These are phyloP conservation scores for Mylabris phalerata DNA, from an alignment of 1,140 invertebrate genomes.

Conservation along the genomic window DNA sequence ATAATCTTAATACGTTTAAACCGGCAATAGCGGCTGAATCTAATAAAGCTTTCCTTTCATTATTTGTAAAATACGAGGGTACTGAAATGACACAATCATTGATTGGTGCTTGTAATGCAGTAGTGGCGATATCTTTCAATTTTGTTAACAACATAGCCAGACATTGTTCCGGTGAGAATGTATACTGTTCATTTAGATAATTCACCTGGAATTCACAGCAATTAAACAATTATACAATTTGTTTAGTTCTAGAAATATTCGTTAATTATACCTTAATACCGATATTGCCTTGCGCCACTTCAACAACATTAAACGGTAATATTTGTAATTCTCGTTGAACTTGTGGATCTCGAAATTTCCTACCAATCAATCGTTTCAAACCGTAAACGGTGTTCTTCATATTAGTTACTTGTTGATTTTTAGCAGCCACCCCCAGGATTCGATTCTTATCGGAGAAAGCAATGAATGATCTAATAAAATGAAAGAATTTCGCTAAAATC, in stretches of 20 bases:
- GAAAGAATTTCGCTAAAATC: neutral
- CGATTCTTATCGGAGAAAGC: constrained; percentile 89
- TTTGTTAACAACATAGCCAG: constrained; percentile 97
- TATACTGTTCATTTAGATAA: constrained; percentile 78
- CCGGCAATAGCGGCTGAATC: constrained; percentile 82
- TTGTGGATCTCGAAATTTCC: constrained; percentile 78
- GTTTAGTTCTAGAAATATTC: neutral
- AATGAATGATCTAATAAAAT: constrained; percentile 78
- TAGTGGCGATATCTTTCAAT: constrained; percentile 85
- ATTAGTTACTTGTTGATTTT: constrained; percentile 95
- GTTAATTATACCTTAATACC: constrained; percentile 59
- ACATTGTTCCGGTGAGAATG: constrained; percentile 92
- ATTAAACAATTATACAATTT: neutral
- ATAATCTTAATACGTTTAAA: constrained; percentile 86
- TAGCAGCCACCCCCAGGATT: constrained; percentile 91
- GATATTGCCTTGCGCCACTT: constrained; percentile 63
- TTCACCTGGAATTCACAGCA: constrained; percentile 55
- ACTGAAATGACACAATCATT: constrained; percentile 97
- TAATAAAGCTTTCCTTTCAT: constrained; percentile 82
- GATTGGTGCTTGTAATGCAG: constrained; percentile 80
- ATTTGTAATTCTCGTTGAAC: constrained; percentile 72
- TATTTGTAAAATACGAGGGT: constrained; percentile 91
- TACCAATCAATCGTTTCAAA: constrained; percentile 87
- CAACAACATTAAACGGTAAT: constrained; percentile 68
- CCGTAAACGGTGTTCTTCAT: constrained; percentile 93